Percentiles rank a stretch among this genome's conserved stretches.
These are phyloP conservation scores for Panzeria rudis DNA, from an alignment of 2,888 invertebrate genomes.

Conservation along the genomic window DNA sequence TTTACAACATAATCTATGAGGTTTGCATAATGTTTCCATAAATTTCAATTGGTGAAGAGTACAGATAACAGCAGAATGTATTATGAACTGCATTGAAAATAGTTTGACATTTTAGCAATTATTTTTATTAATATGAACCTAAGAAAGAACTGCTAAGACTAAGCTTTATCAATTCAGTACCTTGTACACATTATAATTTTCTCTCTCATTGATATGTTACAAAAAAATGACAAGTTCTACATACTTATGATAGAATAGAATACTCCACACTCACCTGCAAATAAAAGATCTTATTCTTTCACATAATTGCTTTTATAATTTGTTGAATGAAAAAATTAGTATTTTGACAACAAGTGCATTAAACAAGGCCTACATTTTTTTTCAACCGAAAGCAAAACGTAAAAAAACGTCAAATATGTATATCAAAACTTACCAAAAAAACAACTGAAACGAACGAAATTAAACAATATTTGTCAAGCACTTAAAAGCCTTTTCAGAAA, in stretches of 20 bases:
- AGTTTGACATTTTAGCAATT: too few species aligned
- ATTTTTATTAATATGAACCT: too few species aligned
- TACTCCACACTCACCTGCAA: not conserved
- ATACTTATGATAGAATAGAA: too few species aligned
- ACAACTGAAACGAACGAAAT: constrained; percentile 38
- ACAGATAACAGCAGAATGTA: too few species aligned
- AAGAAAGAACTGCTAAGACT: too few species aligned
- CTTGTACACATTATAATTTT: too few species aligned
- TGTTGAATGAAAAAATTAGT: not conserved
- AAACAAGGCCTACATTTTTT: constrained; percentile 54
- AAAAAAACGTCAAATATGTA: constrained; percentile 31
- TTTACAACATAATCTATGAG: too few species aligned
- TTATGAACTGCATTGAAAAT: not conserved
- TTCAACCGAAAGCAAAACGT: constrained; percentile 20
- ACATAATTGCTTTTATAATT: not conserved
- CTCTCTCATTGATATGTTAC: too few species aligned
- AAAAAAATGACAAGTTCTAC: too few species aligned
- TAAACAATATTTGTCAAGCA: constrained; percentile 66
- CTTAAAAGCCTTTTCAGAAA: constrained; percentile 66
- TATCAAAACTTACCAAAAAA: constrained; percentile 41
- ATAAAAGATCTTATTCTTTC: not conserved
- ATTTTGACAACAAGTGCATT: constrained; percentile 57
- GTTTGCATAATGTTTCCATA: too few species aligned
- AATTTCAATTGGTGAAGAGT: too few species aligned
- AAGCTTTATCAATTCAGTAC: too few species aligned